Evolutionary conservation across 2,888 invertebrate genomes (phyloP).

Genomic region (Bellardia pandia): DNA sequence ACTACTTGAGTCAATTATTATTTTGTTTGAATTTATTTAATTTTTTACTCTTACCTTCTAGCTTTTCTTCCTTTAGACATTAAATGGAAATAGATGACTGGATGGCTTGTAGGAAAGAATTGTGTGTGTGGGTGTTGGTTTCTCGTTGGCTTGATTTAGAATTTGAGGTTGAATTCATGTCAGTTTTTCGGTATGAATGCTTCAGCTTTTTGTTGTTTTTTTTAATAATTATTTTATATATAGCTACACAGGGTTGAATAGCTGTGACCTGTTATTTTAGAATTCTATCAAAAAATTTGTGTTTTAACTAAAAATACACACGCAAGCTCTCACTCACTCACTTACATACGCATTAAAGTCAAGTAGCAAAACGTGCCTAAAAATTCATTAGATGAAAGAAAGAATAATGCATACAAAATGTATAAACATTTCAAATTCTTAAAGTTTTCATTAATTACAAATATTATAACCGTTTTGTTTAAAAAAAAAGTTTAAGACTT

Average conservation of each 20-base stretch:
- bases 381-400: slow-evolving; percentile 31
- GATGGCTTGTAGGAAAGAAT: slow-evolving; percentile 8
- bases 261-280: slow-evolving; percentile 44
- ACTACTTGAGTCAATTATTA: slow-evolving; percentile 79
- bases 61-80: slow-evolving; percentile 1
- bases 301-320: slow-evolving; percentile 7
- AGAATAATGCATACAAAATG: slow-evolving; percentile 26
- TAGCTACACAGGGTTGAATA: slow-evolving; percentile 47
- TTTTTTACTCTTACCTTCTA: slow-evolving; percentile 65
- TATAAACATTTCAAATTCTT: slow-evolving; percentile 28
- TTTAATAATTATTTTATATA: slow-evolving; percentile 41
- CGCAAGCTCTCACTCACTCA: neutral
- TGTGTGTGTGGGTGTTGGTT: neutral
- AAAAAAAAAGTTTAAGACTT: too few species aligned
- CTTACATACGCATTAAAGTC: slow-evolving; percentile 73
- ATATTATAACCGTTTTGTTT: too few species aligned
- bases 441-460: slow-evolving; percentile 9
- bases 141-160: slow-evolving; percentile 25
- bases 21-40: slow-evolving; percentile 59
- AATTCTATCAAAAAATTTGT: neutral
- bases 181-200: slow-evolving; percentile 19
- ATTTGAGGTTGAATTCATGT: slow-evolving; percentile 33
- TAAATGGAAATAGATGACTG: slow-evolving; percentile 28
- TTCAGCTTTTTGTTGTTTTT: slow-evolving; percentile 28
- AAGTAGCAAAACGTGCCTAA: slow-evolving; percentile 80